phyloP scores from a whole-genome alignment of 2,113 vertebrate genomes.

The Prunella fulvescens region DNA sequence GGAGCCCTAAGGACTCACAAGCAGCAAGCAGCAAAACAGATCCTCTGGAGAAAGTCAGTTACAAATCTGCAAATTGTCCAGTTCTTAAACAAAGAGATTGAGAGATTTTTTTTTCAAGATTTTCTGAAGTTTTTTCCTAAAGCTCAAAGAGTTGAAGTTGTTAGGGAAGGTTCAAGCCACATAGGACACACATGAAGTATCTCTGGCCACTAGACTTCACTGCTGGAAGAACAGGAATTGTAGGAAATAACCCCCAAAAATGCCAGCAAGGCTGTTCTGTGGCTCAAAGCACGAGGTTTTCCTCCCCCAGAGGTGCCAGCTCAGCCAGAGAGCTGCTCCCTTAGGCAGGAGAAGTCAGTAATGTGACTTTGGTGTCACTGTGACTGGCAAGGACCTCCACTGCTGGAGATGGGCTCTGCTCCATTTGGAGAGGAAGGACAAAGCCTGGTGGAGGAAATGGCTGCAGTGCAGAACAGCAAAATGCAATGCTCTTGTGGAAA shows the following conservation, averaged over 20 bases:
- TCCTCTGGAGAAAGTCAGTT: background rate
- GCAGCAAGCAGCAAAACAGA: background rate
- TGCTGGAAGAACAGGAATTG: background rate
- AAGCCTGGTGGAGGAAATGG: background rate
- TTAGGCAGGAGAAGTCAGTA: background rate
- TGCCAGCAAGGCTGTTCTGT: background rate
- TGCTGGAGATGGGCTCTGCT: background rate
- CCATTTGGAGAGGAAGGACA: background rate
- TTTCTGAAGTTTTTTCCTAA: background rate
- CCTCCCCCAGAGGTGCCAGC: background rate
- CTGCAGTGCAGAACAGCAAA: background rate
- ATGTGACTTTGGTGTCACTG: accelerated
- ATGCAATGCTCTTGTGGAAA: background rate
- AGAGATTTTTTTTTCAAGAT: background rate
- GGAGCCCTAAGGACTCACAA: background rate
- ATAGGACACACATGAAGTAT: background rate
- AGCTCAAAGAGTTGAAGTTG: background rate
- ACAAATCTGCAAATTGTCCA: background rate
- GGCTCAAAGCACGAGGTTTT: background rate
- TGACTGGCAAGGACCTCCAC: background rate
- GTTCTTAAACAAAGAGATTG: background rate
- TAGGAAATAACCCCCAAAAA: background rate
- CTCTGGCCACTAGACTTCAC: background rate
- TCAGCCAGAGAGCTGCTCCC: background rate
- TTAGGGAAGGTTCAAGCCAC: background rate